Conservation (phyloP, 35 echinoderm and acorn worm genomes). For the Apostichopus japonicus region DNA sequence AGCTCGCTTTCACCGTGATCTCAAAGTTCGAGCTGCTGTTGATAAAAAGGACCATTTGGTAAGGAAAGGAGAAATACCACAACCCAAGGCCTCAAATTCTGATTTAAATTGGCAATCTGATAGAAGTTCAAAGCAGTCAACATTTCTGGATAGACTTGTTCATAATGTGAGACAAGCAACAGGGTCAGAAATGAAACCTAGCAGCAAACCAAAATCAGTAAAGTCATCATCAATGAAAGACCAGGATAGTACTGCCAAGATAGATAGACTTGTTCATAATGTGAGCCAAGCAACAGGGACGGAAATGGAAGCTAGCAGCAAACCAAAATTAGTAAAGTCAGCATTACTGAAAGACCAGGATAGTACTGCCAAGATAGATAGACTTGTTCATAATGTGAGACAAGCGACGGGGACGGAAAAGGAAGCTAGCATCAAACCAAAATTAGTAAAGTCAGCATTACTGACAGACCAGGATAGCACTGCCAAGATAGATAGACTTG, state of each 20-base stretch:
- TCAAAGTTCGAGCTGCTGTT: not conserved
- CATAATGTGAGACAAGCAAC: slow-evolving; percentile 33
- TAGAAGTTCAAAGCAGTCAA: slow-evolving; percentile 25
- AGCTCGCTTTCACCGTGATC: slow-evolving; percentile 21
- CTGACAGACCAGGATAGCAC: too few species aligned
- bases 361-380: not conserved
- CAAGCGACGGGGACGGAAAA: slow-evolving; percentile 11
- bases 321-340: not conserved
- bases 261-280: slow-evolving; percentile 43
- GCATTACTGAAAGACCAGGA: too few species aligned
- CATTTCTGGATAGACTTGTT: slow-evolving; percentile 43
- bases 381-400: slow-evolving; percentile 39
- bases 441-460: not conserved
- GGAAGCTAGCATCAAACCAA: not conserved
- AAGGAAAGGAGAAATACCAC: not conserved
- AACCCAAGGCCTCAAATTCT: not conserved
- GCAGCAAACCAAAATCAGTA: not conserved
- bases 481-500: slow-evolving; percentile 9
- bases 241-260: too few species aligned
- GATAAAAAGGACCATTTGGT: not conserved
- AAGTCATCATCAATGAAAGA: not conserved
- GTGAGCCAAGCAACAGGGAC: slow-evolving; percentile 27
- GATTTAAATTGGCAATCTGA: not conserved
- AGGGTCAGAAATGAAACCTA: not conserved
- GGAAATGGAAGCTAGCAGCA: not conserved